Evolutionary conservation across 2,797 vertebrate species (phyloP).

Genomic region (Epinephelus coioides): DNA sequence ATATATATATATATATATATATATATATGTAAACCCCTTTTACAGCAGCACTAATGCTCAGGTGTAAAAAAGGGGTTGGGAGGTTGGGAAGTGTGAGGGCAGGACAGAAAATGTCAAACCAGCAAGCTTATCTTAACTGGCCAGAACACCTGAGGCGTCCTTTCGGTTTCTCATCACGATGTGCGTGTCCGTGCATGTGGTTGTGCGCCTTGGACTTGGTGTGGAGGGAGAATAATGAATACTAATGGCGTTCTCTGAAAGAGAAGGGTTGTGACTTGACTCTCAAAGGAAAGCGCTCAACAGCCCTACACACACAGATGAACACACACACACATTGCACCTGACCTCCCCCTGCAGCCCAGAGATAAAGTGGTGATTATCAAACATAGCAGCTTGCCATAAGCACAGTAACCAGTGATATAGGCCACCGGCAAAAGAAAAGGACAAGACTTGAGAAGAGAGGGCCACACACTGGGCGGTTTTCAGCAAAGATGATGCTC

Average conservation of each 20-base stretch:
- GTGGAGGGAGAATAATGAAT: slow-evolving; percentile 79
- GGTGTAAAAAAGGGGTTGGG: slow-evolving; percentile 49
- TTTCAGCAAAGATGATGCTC: slow-evolving; percentile 22
- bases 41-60: slow-evolving; percentile 43
- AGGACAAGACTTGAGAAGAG: slow-evolving; percentile 40
- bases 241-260: slow-evolving; percentile 79
- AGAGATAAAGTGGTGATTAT: slow-evolving; percentile 79
- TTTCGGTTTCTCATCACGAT: slow-evolving; percentile 67
- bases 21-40: slow-evolving; percentile 25
- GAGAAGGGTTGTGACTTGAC: slow-evolving; percentile 79
- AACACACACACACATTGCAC: slow-evolving; percentile 43
- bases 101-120: slow-evolving; percentile 77
- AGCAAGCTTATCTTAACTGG: slow-evolving; percentile 79
- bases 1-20: too few species aligned
- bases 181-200: slow-evolving; percentile 68
- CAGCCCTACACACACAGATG: slow-evolving; percentile 28
- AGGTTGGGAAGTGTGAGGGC: slow-evolving; percentile 11
- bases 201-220: slow-evolving; percentile 63
- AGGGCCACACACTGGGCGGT: slow-evolving; percentile 36
- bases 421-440: slow-evolving; percentile 36
- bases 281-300: slow-evolving; percentile 73
- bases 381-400: slow-evolving; percentile 70
- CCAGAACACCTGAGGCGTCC: slow-evolving; percentile 78
- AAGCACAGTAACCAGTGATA: slow-evolving; percentile 58
- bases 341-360: slow-evolving; percentile 65